phyloP scores from a whole-genome alignment of 1,140 invertebrate genomes.

The Lepidostoma basale region DNA sequence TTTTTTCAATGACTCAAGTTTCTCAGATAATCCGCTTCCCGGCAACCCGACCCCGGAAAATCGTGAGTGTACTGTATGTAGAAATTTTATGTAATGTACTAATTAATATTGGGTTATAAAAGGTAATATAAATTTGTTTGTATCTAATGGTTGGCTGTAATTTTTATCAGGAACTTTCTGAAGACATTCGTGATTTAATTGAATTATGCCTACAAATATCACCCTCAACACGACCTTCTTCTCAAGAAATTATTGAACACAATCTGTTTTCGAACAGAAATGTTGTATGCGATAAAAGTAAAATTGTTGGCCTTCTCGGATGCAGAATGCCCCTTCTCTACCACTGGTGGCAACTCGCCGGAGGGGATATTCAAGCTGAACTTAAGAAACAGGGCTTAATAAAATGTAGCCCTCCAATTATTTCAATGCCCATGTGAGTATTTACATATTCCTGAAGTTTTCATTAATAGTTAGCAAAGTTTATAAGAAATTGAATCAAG shows the following conservation, averaged over 20 bases:
- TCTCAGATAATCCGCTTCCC: too few relatives aligned
- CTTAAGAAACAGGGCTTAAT: slow-evolving; percentile 91
- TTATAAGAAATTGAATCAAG: not conserved
- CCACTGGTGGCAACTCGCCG: slow-evolving; percentile 93
- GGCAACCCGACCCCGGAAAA: too few relatives aligned
- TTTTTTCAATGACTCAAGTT: too few relatives aligned
- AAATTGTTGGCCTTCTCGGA: slow-evolving; percentile 61
- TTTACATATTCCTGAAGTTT: not conserved
- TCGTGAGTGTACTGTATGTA: too few relatives aligned
- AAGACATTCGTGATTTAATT: slow-evolving; percentile 67
- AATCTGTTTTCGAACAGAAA: slow-evolving; percentile 56
- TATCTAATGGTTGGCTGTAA: not conserved
- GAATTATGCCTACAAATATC: slow-evolving; percentile 73
- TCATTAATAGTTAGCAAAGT: not conserved
- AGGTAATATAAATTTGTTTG: too few relatives aligned
- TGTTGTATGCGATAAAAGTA: slow-evolving; percentile 46
- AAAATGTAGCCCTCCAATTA: slow-evolving; percentile 77
- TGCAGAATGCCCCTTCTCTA: slow-evolving; percentile 82
- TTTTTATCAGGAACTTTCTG: slow-evolving; percentile 62
- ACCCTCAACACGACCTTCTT: slow-evolving; percentile 67
- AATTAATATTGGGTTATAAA: too few relatives aligned
- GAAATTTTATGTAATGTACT: too few relatives aligned
- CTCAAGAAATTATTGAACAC: slow-evolving; percentile 63
- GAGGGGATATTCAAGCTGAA: slow-evolving; percentile 90
- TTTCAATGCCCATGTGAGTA: slow-evolving; percentile 75